Evolutionary conservation across 1,140 invertebrate species (phyloP).

Genomic region (Drosophila watanabei): DNA sequence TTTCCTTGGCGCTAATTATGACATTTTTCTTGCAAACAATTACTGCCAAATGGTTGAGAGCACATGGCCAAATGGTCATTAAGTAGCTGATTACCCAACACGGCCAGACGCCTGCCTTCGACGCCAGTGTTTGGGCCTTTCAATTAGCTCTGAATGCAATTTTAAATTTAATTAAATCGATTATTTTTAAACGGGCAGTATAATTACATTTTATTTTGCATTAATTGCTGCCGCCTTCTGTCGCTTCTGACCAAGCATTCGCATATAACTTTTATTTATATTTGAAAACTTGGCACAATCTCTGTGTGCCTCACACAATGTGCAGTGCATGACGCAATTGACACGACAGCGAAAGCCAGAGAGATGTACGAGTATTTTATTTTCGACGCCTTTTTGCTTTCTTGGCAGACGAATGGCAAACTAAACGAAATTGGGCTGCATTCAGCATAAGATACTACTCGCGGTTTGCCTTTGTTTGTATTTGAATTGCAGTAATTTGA

Average conservation of each 20-base stretch:
- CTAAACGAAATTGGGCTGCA: conserved; percentile 35
- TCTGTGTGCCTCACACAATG: conserved; percentile 58
- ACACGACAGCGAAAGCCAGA: conserved; percentile 44
- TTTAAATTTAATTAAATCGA: conserved; percentile 61
- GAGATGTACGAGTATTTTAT: conserved; percentile 26
- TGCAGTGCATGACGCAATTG: conserved; percentile 77
- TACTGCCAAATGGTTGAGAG: conserved; percentile 77
- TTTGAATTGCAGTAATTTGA: conserved; percentile 60
- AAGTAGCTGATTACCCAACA: conserved; percentile 56
- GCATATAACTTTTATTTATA: conserved; percentile 79
- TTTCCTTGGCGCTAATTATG: conserved; percentile 59
- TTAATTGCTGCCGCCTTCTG: conserved; percentile 63
- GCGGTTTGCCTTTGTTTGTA: conserved; percentile 27
- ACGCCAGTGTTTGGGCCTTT: conserved; percentile 27
- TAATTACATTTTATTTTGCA: conserved; percentile 71
- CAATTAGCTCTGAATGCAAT: conserved; percentile 44
- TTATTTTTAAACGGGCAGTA: conserved; percentile 73
- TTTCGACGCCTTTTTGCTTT: conserved; percentile 39
- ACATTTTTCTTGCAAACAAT: conserved; percentile 66
- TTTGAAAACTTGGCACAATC: conserved; percentile 75
- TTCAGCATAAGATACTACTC: conserved; percentile 48
- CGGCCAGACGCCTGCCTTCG: conserved; percentile 20
- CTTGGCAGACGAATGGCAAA: conserved; percentile 59
- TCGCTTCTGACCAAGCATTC: conserved; percentile 19
- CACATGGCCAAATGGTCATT: conserved; percentile 48